Evolutionary conservation across 2,888 invertebrate species (phyloP), one percentile per base, ranked within the genome.

Genomic region (Andrena trimmerana): DNA sequence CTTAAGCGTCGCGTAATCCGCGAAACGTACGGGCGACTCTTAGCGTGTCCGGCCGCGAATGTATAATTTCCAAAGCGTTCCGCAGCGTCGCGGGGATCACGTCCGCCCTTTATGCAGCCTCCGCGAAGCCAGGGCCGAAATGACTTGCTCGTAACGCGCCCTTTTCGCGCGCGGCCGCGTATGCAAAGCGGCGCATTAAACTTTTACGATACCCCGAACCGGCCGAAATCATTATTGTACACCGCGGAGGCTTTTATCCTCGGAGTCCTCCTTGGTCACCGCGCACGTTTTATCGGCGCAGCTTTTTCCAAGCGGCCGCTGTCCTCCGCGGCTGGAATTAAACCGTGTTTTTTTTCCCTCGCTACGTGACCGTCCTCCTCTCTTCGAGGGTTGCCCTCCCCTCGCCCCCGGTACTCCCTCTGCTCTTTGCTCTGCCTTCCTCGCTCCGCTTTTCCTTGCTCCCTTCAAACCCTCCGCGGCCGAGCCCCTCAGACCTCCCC

Each of bases 311-410:
- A 54, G 31, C 31, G 60, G 10, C 27, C 65, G 4, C 16, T 48
- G 54, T 60, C 80, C 20, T 60, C 74, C 60, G 31, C 60, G 62
- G 33, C 62, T 27, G 42, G 82, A 76, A 84, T 79, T 76, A 76
- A 83, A 72, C 69, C 78, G 52, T 74, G 83, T 73, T 83, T 84
- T 83, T 84, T 85, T 81, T 81, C 50, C 67, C 33, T 16, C 59
- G 69, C 95, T 95, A 95, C 95, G 85, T 84, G 84, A 81, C 78
- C 81, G 78, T 66, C 81, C 71, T 78, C 71, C 77, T 73, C 65
- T 73, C 83, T 20, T 52, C 94, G 94, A 94, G 33, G 59, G 75
- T 81, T 42, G 66, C 68, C 71, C 78, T 52, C 74, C 50, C 73
- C 65, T 68, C 36, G 67, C 62, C 77, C 77, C 94, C 94, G 16